Percentiles rank a stretch among this genome's conserved stretches.
Evolutionary conservation across 1,140 invertebrate genomes (phyloP).

Genomic region (Nilaparvata lugens): DNA sequence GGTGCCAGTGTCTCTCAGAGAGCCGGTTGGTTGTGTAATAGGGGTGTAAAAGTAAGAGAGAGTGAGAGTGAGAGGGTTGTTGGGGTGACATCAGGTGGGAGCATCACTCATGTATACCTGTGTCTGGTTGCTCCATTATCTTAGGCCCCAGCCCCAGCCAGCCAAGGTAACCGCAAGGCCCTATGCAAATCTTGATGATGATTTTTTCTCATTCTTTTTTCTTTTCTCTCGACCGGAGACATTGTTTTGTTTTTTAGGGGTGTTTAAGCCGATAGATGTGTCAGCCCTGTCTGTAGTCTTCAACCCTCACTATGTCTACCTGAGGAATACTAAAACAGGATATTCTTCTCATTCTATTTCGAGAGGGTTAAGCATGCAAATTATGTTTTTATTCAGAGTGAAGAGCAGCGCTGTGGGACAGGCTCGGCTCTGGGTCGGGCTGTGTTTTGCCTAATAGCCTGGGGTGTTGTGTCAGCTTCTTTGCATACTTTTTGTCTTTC

Average conservation of each 20-base stretch:
- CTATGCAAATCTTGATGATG: conserved; percentile 5
- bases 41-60: background rate
- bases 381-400: conserved; percentile 4
- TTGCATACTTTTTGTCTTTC: conserved; percentile 11
- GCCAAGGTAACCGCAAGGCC: background rate
- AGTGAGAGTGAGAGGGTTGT: background rate
- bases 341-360: background rate
- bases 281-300: background rate
- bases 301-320: background rate
- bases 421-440: background rate
- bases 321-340: conserved; percentile 4
- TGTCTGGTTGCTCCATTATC: background rate
- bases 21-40: background rate
- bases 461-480: conserved; percentile 4
- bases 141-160: background rate
- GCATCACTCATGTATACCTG: background rate
- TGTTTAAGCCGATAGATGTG: conserved; percentile 3
- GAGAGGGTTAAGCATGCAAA: conserved; percentile 19
- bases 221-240: background rate
- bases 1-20: background rate
- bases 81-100: conserved; percentile 1
- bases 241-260: conserved; percentile 3
- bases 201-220: no score
- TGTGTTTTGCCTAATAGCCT: conserved; percentile 15
- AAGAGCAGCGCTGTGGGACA: background rate